A percentile compares a stretch with the other conserved stretches of the same genome.
These are phyloP conservation scores for Lepidocyrtinus sp. DNA, from an alignment of 2,888 invertebrate genomes.

Conservation along the genomic window DNA sequence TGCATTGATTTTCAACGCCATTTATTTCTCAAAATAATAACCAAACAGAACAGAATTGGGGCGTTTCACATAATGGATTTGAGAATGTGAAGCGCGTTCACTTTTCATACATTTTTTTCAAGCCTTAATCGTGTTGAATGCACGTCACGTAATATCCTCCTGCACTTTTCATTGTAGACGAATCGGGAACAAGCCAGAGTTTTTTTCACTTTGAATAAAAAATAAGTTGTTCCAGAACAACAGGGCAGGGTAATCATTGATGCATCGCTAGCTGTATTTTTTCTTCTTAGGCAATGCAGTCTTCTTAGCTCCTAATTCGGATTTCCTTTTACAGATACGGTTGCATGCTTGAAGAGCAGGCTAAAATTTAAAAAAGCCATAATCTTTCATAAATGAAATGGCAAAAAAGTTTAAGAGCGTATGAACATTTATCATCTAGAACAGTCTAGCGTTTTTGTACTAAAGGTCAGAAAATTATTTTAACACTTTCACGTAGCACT, in stretches of 20 bases:
- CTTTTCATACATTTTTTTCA: too few species aligned
- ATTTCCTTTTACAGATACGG: too few species aligned
- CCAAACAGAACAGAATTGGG: not conserved
- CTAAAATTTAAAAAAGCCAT: not conserved
- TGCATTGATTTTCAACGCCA: not conserved
- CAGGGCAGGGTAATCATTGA: too few species aligned
- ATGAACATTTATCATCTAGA: conserved; percentile 9
- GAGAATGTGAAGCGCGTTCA: not conserved
- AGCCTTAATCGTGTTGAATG: too few species aligned
- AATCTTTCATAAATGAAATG: not conserved
- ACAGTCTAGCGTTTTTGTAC: not conserved
- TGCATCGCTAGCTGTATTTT: too few species aligned
- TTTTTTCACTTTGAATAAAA: too few species aligned
- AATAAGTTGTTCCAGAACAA: too few species aligned
- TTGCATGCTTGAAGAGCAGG: not conserved
- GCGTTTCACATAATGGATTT: conserved; percentile 4
- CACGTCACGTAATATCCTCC: too few species aligned
- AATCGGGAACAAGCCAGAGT: too few species aligned
- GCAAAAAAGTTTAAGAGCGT: not conserved
- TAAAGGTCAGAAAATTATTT: conserved; percentile 6
- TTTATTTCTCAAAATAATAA: not conserved
- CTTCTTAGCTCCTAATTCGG: too few species aligned
- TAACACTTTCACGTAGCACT: conserved; percentile 13
- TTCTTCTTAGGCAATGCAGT: too few species aligned
- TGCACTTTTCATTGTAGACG: too few species aligned